These are phyloP conservation scores for Pipa parva DNA, from an alignment of 2,113 vertebrate species.

Conservation along the genomic window DNA sequence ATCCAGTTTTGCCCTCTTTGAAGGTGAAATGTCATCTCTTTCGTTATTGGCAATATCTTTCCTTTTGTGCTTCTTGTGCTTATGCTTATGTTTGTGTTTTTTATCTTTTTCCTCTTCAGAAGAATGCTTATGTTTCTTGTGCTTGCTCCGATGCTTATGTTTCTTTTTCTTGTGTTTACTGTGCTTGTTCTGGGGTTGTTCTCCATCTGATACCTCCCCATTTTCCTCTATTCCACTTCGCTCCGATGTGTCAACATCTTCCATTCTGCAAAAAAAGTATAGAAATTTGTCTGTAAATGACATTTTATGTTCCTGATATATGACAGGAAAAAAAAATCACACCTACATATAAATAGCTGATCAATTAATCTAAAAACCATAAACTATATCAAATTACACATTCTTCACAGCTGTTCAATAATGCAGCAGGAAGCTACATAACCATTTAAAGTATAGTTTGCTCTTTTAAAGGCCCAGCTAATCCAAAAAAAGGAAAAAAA, in stretches of 20 bases:
- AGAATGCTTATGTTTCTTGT: constrained; percentile 95
- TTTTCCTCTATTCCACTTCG: constrained; percentile 90
- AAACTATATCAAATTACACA: no score
- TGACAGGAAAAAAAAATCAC: no score
- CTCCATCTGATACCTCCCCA: constrained; percentile 85
- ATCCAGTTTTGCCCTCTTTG: constrained; percentile 89
- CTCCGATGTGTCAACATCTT: constrained; percentile 81
- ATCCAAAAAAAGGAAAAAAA: no score
- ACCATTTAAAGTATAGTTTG: no score
- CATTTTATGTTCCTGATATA: no score
- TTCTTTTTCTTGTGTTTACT: constrained; percentile 98
- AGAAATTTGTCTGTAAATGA: no score
- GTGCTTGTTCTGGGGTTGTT: constrained; percentile 78
- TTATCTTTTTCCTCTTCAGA: constrained; percentile 82
- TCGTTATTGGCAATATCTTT: constrained; percentile 72
- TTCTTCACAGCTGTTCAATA: no score
- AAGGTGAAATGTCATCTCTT: constrained; percentile 75
- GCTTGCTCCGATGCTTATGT: constrained; percentile 96
- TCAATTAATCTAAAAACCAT: no score
- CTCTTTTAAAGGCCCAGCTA: no score
- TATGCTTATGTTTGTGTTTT: constrained; percentile 92
- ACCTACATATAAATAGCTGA: no score
- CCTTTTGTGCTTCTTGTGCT: constrained; percentile 95
- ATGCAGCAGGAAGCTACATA: no score
- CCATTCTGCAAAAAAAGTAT: constrained; percentile 62